Conservation (phyloP, 2,113 vertebrate species). For the Sturnira hondurensis region DNA sequence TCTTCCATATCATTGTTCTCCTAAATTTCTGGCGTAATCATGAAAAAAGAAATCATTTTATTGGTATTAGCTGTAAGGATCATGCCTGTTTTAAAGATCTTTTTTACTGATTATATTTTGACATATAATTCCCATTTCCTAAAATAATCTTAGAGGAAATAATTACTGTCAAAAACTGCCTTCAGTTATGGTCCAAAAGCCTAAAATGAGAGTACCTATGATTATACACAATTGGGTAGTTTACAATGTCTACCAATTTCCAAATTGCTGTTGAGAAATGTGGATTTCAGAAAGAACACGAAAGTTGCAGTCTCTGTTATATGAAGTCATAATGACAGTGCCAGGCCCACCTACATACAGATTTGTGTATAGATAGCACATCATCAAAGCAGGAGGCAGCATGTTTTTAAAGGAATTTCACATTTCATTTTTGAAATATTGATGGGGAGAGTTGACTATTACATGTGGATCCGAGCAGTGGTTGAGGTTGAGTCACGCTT, state of each 20-base stretch:
- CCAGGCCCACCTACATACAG: not conserved
- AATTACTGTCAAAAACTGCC: not conserved
- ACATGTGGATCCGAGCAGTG: not conserved
- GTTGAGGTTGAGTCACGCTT: not conserved
- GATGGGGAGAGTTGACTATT: not conserved
- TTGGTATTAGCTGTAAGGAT: not conserved
- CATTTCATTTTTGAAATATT: not conserved
- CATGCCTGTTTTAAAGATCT: not conserved
- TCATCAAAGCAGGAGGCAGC: not conserved
- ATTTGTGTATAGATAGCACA: not conserved
- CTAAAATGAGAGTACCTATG: not conserved
- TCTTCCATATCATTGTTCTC: not conserved
- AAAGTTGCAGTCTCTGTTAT: not conserved
- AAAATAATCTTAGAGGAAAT: not conserved
- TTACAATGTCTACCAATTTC: not conserved
- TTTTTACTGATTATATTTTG: not conserved
- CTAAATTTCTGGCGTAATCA: not conserved
- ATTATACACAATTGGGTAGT: not conserved
- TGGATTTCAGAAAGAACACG: not conserved
- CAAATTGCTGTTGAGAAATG: not conserved
- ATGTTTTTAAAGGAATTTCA: not conserved
- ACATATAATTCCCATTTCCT: not conserved
- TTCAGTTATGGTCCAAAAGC: not conserved
- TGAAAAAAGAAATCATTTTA: not conserved
- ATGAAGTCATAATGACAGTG: not conserved